Percentiles rank a stretch among this genome's conserved stretches.
Conservation (phyloP, 2,888 invertebrate genomes). For the Callyntrura sp. region DNA sequence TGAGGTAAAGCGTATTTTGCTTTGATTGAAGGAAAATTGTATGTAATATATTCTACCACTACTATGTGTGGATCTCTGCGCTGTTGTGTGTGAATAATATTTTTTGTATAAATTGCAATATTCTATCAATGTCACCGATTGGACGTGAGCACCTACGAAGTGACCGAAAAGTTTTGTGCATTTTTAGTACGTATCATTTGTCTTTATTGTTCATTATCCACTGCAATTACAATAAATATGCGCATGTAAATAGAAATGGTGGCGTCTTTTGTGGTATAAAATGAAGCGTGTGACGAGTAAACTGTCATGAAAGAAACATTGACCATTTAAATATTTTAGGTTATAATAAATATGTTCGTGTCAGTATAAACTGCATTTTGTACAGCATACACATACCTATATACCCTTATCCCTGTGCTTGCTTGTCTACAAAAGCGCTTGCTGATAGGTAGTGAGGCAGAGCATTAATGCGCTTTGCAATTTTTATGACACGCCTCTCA, state of each 20-base stretch:
- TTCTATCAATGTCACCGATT: constrained; percentile 26
- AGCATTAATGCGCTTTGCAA: constrained; percentile 58
- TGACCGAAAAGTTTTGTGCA: constrained; percentile 5
- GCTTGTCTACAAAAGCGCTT: too few species aligned
- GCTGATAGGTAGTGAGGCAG: constrained; percentile 4
- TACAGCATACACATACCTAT: neutral
- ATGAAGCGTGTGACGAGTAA: constrained; percentile 11
- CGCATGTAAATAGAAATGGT: neutral
- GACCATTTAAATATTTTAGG: constrained; percentile 53
- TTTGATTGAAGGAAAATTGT: neutral
- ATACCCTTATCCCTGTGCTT: neutral
- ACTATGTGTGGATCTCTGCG: neutral
- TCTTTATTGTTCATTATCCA: constrained; percentile 34
- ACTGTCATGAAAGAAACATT: constrained; percentile 32
- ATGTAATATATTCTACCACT: neutral
- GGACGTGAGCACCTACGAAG: constrained; percentile 22
- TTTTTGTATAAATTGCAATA: neutral
- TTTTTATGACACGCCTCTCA: constrained; percentile 77
- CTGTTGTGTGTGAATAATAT: neutral
- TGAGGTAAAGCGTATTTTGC: neutral
- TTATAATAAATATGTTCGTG: constrained; percentile 27
- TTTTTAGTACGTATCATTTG: neutral
- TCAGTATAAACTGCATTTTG: constrained; percentile 1
- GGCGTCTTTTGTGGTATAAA: neutral
- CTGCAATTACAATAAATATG: neutral